These are phyloP conservation scores for Lates calcarifer DNA, from an alignment of 2,113 vertebrate species.

Conservation along the genomic window DNA sequence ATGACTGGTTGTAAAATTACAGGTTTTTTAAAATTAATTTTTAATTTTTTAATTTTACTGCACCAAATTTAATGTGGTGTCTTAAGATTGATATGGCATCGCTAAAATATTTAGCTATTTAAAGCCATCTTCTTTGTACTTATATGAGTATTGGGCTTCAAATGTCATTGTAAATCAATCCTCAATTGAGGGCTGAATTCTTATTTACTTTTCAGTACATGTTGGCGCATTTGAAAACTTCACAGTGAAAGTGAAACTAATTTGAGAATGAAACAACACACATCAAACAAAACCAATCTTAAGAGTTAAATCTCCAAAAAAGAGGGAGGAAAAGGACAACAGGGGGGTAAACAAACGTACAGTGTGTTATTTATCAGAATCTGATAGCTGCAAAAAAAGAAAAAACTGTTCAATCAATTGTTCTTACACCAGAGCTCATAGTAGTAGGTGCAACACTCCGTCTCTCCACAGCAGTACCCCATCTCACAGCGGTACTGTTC, in stretches of 20 bases:
- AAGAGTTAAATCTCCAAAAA: background rate
- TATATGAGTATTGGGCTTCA: background rate
- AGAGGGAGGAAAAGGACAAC: background rate
- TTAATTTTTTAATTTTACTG: background rate
- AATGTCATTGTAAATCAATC: background rate
- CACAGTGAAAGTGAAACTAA: conserved; percentile 20
- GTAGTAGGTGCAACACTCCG: conserved; percentile 89
- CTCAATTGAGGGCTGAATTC: background rate
- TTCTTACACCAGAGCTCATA: conserved; percentile 90
- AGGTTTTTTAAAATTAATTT: too few relatives aligned
- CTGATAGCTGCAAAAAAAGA: background rate
- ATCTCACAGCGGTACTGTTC: conserved; percentile 88
- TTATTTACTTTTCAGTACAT: background rate
- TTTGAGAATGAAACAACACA: background rate
- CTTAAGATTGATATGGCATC: background rate
- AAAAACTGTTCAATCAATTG: background rate
- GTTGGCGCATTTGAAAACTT: background rate
- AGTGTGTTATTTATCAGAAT: background rate
- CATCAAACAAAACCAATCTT: background rate
- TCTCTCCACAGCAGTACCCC: conserved; percentile 90
- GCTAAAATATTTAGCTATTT: background rate
- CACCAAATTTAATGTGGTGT: background rate
- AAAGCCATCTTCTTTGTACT: background rate
- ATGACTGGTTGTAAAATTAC: too few relatives aligned
- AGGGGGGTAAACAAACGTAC: background rate